Conservation (phyloP, 2,113 vertebrate genomes). For the Actinemys pallida region DNA sequence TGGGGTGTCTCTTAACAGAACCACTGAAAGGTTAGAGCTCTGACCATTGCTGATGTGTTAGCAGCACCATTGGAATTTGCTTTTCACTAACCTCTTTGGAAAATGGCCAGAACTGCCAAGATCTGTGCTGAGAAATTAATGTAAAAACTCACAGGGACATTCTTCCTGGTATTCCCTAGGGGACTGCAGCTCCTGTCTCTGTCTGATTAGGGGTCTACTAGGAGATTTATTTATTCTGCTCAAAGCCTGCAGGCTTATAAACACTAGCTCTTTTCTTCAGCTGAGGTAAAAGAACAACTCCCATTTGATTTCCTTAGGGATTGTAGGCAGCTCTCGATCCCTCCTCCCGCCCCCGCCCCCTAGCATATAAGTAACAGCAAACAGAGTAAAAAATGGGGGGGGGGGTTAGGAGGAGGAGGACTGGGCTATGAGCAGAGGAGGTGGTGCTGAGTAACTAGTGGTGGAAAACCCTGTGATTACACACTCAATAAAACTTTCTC, state of each 20-base stretch:
- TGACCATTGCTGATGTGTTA: background rate
- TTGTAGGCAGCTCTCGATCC: conserved; percentile 4
- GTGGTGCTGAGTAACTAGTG: background rate
- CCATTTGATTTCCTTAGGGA: conserved; percentile 71
- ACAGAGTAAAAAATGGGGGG: background rate
- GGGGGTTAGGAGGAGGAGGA: background rate
- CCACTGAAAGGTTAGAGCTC: background rate
- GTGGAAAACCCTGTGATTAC: background rate
- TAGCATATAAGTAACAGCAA: background rate
- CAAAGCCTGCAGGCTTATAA: conserved; percentile 53
- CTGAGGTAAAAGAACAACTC: conserved; percentile 67
- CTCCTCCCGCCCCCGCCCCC: background rate
- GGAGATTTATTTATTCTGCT: conserved; percentile 64
- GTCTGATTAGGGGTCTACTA: conserved; percentile 17
- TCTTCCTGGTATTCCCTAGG: background rate
- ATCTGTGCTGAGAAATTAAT: background rate
- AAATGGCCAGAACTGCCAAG: background rate
- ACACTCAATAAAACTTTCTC: background rate
- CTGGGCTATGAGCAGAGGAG: background rate
- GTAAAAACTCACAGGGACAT: background rate
- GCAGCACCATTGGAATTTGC: background rate
- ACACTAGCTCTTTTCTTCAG: conserved; percentile 51
- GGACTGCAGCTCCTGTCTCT: conserved; percentile 7
- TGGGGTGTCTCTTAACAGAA: background rate
- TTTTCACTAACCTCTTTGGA: background rate